Evolutionary conservation across 2,113 vertebrate species (phyloP).

Genomic region (Tiliqua scincoides): DNA sequence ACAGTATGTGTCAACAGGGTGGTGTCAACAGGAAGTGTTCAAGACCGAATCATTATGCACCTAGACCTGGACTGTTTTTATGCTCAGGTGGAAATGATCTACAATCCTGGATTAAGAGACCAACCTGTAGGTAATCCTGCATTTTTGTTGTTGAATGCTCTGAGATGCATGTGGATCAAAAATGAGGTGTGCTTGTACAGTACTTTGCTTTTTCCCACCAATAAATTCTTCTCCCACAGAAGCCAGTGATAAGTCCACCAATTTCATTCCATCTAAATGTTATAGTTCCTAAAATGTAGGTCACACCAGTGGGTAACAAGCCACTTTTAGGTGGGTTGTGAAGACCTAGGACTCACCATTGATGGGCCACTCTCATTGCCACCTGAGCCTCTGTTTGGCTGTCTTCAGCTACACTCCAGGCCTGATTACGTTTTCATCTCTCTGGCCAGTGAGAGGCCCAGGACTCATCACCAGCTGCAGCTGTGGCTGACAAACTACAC

Average conservation of each 20-base stretch:
- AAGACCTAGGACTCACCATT: too few species aligned
- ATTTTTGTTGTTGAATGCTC: not conserved
- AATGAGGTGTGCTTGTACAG: not conserved
- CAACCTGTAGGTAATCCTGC: slow-evolving; percentile 85
- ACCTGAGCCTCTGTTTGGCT: too few species aligned
- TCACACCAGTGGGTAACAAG: too few species aligned
- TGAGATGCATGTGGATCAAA: not conserved
- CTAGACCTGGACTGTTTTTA: slow-evolving; percentile 94
- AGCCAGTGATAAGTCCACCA: not conserved
- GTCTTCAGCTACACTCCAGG: too few species aligned
- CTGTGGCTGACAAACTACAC: too few species aligned
- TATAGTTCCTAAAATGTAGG: too few species aligned
- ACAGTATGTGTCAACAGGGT: not conserved
- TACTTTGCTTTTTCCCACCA: not conserved
- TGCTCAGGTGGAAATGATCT: slow-evolving; percentile 93
- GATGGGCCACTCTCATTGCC: too few species aligned
- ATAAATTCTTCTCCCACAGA: not conserved
- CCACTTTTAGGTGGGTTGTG: too few species aligned
- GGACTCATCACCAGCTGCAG: too few species aligned
- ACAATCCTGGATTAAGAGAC: slow-evolving; percentile 82
- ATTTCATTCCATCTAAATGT: not conserved
- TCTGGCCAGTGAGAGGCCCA: too few species aligned
- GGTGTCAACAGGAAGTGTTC: not conserved
- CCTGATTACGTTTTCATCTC: too few species aligned
- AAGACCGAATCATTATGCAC: slow-evolving; percentile 80